Base-by-base conservation (phyloP, 2,888 invertebrate genomes). In the Lasioglossum marginatum region DNA sequence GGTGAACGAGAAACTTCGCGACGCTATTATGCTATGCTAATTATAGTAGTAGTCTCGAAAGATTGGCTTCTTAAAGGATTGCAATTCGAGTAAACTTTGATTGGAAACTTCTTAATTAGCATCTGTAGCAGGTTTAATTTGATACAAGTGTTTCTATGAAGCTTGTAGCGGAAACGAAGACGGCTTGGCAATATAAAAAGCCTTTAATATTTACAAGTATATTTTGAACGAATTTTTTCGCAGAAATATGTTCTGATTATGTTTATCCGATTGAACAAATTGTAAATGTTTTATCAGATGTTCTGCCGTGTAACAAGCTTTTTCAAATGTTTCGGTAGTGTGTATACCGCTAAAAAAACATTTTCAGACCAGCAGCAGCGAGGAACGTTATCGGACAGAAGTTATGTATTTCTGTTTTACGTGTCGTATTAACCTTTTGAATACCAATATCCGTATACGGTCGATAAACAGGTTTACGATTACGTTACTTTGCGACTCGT, bases 381-480 rank as follows among this genome's bases (percentile, higher is more conserved):
- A 16, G 10, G n/a, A 71, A 68, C 40, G 68, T 76, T 43, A 72
- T 45, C 48, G 45, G 19, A 72, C 45, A 31, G 31, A 72, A 48
- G 31, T 19, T 31, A 27, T 37, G 43, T 34, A 43, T 52, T n/a
- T 14, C 23, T 73, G 60, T 79, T 82, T 66, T 52, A 81, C 23
- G 77, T 23, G 31, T 12, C n/a, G 6, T 14, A 48, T 74, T 31
- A 74, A 81, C 57, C 37, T 45, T 68, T 48, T 60, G 48, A 45
- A 31, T 48, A 60, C 40, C 57, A 70, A 68, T 80, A 73, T 70
- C 45, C 75, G 34, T 80, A 52, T 70, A 79, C 43, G 73, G 52
- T 57, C 74, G 57, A 74, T 80, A 82, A 74, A 82, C 37, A 60
- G 34, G 68, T 82, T 68, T 68, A 66, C 66, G 72, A 79, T 73